phyloP scores from a whole-genome alignment of 2,888 invertebrate genomes.

The Oscheius onirici region DNA sequence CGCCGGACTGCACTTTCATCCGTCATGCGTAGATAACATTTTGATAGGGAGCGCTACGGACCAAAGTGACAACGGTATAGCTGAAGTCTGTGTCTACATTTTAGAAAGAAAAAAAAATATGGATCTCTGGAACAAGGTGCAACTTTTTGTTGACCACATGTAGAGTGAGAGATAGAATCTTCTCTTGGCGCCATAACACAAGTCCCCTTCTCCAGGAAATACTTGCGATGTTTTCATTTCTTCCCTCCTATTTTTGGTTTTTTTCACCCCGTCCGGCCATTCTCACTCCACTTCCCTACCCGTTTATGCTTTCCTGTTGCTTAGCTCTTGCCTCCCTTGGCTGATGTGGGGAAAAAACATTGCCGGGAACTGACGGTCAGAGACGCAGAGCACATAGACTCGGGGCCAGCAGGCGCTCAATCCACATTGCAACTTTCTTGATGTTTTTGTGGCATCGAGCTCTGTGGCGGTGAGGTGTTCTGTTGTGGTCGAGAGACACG shows the following conservation, averaged over 20 bases:
- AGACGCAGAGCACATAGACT: constrained; percentile 28
- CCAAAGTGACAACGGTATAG: constrained; percentile 10
- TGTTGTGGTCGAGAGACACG: not conserved
- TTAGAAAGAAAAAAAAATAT: not conserved
- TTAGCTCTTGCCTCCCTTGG: too few species aligned
- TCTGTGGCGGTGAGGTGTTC: not conserved
- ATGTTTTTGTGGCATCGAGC: not conserved
- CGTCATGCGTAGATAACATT: constrained; percentile 12
- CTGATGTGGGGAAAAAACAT: too few species aligned
- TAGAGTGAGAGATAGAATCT: too few species aligned
- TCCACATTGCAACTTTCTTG: constrained; percentile 21
- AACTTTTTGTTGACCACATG: too few species aligned
- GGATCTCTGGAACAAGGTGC: too few species aligned
- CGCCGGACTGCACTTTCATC: constrained; percentile 10
- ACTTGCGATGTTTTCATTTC: not conserved
- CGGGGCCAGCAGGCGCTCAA: constrained; percentile 18
- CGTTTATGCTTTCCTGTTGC: not conserved
- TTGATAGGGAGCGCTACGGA: constrained; percentile 7
- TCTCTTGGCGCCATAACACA: not conserved
- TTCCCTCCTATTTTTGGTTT: constrained; percentile 4
- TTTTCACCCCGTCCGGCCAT: not conserved
- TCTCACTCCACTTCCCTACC: constrained; percentile 7
- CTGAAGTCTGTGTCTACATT: not conserved
- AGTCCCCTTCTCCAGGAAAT: not conserved
- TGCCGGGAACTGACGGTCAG: constrained; percentile 17